Conservation (phyloP, 1,140 invertebrate genomes). For the Pentalonia nigronervosa region DNA sequence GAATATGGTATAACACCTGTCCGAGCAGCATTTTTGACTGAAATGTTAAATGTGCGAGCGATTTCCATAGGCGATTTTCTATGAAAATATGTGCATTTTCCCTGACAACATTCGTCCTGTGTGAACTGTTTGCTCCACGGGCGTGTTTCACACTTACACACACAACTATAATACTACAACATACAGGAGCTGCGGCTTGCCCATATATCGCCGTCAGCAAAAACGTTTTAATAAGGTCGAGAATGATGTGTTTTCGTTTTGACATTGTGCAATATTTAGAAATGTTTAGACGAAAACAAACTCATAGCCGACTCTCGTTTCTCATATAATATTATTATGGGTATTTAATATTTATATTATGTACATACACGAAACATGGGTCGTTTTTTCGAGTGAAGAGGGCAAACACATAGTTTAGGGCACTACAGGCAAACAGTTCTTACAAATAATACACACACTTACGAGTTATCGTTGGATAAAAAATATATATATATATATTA, state of each 20-base stretch:
- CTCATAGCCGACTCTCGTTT: background rate
- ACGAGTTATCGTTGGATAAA: background rate
- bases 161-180: background rate
- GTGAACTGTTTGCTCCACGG: background rate
- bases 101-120: background rate
- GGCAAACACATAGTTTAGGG: no score
- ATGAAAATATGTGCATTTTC: background rate
- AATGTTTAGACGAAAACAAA: background rate
- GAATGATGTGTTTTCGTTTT: background rate
- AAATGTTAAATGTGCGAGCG: background rate
- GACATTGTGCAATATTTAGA: slow-evolving; percentile 7
- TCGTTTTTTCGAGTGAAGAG: background rate
- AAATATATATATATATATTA: background rate
- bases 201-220: background rate
- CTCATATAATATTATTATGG: background rate
- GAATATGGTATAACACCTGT: background rate
- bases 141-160: background rate
- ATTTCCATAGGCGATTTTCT: background rate
- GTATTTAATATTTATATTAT: slow-evolving; percentile 1
- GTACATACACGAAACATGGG: background rate
- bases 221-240: background rate
- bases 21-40: background rate
- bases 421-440: background rate
- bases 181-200: no score
- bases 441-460: background rate